Percentiles rank a stretch among this genome's conserved stretches.
These are phyloP conservation scores for Syndactyla subalaris DNA, from an alignment of 2,797 vertebrate species.

Conservation along the genomic window DNA sequence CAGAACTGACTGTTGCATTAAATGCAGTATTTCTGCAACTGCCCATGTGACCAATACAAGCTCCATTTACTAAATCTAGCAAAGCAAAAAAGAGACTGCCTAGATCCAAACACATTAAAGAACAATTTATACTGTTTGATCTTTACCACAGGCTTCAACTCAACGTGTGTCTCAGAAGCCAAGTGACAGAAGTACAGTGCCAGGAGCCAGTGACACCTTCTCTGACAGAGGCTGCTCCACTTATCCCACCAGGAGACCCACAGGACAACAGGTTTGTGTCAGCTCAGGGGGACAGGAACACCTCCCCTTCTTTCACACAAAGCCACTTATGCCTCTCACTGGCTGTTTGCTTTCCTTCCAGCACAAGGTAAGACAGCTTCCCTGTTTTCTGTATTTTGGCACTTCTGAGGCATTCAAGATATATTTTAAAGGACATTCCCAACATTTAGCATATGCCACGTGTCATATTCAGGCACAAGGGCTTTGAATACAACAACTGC, in stretches of 20 bases:
- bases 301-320: background rate
- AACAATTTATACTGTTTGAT: background rate
- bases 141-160: background rate
- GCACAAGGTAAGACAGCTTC: background rate
- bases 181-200: background rate
- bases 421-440: background rate
- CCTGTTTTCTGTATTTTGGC: background rate
- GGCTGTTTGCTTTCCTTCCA: background rate
- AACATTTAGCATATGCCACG: background rate
- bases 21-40: background rate
- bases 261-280: background rate
- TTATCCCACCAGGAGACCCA: accelerated
- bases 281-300: background rate
- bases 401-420: background rate
- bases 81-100: background rate
- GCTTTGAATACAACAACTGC: background rate
- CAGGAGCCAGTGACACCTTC: background rate
- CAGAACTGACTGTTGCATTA: background rate
- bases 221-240: background rate
- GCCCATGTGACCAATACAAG: background rate
- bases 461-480: background rate
- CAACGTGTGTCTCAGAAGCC: background rate
- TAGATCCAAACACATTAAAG: background rate
- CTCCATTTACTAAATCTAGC: background rate
- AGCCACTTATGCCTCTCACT: background rate